Percentiles rank a stretch among this genome's conserved stretches.
Conservation (phyloP, 2,888 invertebrate species). For the Heliconius ismenius region DNA sequence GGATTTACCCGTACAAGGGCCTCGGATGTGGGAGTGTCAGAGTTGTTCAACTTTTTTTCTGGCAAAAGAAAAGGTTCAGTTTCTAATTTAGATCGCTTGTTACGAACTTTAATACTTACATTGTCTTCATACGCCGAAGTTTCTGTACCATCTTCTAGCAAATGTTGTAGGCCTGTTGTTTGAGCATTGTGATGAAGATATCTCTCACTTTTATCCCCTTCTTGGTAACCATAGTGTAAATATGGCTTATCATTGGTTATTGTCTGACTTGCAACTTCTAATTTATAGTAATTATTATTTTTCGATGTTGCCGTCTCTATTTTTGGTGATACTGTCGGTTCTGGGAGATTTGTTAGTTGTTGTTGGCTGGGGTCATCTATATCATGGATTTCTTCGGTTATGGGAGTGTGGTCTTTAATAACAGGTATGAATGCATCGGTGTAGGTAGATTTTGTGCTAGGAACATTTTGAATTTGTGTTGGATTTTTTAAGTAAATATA, state of each 20-base stretch:
- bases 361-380: constrained; percentile 63
- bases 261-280: constrained; percentile 61
- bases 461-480: constrained; percentile 52
- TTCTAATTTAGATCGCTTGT: constrained; percentile 56
- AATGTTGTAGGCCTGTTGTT: constrained; percentile 65
- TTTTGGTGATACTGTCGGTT: constrained; percentile 50
- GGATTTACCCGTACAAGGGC: constrained; percentile 52
- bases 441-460: constrained; percentile 55
- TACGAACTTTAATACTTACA: constrained; percentile 65
- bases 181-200: constrained; percentile 64
- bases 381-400: constrained; percentile 72
- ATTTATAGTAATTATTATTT: constrained; percentile 62
- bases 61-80: constrained; percentile 58
- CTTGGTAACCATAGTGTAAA: constrained; percentile 56
- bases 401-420: constrained; percentile 68
- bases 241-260: constrained; percentile 46
- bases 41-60: constrained; percentile 47
- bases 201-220: constrained; percentile 54
- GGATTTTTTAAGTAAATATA: constrained; percentile 67
- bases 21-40: constrained; percentile 51
- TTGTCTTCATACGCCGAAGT: constrained; percentile 69
- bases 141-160: constrained; percentile 67
- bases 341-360: constrained; percentile 47
- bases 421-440: constrained; percentile 53
- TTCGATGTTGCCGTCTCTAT: constrained; percentile 56